These are phyloP conservation scores for Trichogramma evanescens DNA, from an alignment of 2,888 invertebrate genomes.

Conservation along the genomic window DNA sequence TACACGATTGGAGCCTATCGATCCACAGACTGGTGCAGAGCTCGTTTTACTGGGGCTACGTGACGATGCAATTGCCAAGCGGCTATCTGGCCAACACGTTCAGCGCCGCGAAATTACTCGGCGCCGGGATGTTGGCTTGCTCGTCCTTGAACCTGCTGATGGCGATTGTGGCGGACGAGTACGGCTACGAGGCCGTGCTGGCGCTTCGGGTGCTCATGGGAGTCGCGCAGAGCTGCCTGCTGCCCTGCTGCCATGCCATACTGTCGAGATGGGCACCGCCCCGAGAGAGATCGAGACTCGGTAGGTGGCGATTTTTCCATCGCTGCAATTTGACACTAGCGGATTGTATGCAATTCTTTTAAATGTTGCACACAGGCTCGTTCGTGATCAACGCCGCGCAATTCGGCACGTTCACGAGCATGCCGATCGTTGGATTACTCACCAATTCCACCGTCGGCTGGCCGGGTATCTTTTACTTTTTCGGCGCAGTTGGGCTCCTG, in stretches of 20 bases:
- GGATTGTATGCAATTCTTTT: neutral
- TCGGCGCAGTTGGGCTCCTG: constrained; percentile 51
- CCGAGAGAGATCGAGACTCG: constrained; percentile 51
- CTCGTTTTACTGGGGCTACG: constrained; percentile 73
- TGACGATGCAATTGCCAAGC: constrained; percentile 64
- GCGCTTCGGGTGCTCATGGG: constrained; percentile 66
- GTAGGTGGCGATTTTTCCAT: constrained; percentile 22
- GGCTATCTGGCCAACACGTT: constrained; percentile 54
- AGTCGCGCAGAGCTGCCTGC: constrained; percentile 64
- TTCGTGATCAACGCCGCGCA: constrained; percentile 53
- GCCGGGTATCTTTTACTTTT: constrained; percentile 62
- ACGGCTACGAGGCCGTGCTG: constrained; percentile 59
- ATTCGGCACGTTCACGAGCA: constrained; percentile 61
- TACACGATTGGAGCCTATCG: constrained; percentile 54
- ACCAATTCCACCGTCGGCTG: constrained; percentile 56
- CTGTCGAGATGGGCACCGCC: constrained; percentile 68
- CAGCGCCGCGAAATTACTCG: constrained; percentile 52
- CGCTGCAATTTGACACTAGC: neutral
- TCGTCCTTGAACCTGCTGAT: constrained; percentile 47
- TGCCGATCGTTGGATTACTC: constrained; percentile 59
- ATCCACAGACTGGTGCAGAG: constrained; percentile 57
- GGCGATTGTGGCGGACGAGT: constrained; percentile 50
- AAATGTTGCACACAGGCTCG: constrained; percentile 26
- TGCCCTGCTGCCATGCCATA: constrained; percentile 64
- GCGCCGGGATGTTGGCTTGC: constrained; percentile 43